phyloP scores from a whole-genome alignment of 1,140 invertebrate genomes.

The Diorhabda elongata region DNA sequence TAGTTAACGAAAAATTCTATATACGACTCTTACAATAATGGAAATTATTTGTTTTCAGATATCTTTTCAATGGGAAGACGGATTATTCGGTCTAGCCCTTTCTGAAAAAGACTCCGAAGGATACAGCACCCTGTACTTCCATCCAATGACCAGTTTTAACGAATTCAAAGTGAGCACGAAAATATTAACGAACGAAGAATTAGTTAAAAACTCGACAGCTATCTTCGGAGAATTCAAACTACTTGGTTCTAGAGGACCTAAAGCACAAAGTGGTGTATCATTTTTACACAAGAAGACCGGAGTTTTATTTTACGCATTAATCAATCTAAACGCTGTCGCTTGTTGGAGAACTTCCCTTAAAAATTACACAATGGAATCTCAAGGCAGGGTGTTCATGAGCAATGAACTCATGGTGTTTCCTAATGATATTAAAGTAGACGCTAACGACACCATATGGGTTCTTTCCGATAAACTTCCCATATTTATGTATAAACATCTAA shows the following conservation, averaged over 20 bases:
- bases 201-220: slow-evolving; percentile 48
- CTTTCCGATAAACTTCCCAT: slow-evolving; percentile 66
- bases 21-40: too few relatives aligned
- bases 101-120: slow-evolving; percentile 59
- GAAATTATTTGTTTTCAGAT: slow-evolving; percentile 35
- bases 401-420: slow-evolving; percentile 71
- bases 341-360: slow-evolving; percentile 71
- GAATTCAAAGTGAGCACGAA: slow-evolving; percentile 69
- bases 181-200: slow-evolving; percentile 55
- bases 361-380: slow-evolving; percentile 60
- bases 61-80: slow-evolving; percentile 72
- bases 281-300: slow-evolving; percentile 67
- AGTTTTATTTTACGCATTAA: slow-evolving; percentile 70
- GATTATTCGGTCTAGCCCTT: slow-evolving; percentile 64
- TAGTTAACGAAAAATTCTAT: too few relatives aligned
- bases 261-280: slow-evolving; percentile 68
- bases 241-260: slow-evolving; percentile 64
- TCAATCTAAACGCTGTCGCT: slow-evolving; percentile 70
- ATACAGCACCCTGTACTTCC: slow-evolving; percentile 71
- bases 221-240: slow-evolving; percentile 64
- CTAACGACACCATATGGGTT: slow-evolving; percentile 67
- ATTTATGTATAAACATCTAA: slow-evolving; percentile 64
- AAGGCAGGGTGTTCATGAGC: slow-evolving; percentile 66
- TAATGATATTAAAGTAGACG: slow-evolving; percentile 72
- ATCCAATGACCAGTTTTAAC: slow-evolving; percentile 67